Conservation (phyloP, 2,888 invertebrate genomes). For the Acanthopleura granulata region DNA sequence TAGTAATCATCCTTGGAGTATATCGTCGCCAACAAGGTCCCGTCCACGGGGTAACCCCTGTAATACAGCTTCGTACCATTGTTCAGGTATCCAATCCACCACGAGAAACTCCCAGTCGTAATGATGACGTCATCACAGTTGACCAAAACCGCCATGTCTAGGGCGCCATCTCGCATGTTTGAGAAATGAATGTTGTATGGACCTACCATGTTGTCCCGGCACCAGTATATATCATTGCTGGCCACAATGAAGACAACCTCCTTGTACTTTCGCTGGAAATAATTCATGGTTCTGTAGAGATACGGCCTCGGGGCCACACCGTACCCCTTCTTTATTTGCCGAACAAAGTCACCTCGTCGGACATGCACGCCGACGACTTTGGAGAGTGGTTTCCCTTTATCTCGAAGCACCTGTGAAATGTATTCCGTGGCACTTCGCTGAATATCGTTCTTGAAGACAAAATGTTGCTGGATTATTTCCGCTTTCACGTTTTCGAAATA, state of each 20-base stretch:
- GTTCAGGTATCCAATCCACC: constrained; percentile 70
- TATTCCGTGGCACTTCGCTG: constrained; percentile 34
- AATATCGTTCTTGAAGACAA: constrained; percentile 43
- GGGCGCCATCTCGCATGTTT: constrained; percentile 45
- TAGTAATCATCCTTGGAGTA: constrained; percentile 65
- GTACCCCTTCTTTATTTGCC: constrained; percentile 63
- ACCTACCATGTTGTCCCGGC: constrained; percentile 42
- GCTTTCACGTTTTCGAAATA: constrained; percentile 46
- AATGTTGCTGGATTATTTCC: constrained; percentile 44
- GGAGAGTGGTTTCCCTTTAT: constrained; percentile 34
- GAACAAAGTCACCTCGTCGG: constrained; percentile 67
- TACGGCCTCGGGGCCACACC: constrained; percentile 62
- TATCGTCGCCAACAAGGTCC: constrained; percentile 59
- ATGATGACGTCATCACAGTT: constrained; percentile 65
- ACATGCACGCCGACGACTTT: constrained; percentile 64
- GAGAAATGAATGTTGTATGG: constrained; percentile 46
- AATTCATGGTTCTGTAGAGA: constrained; percentile 58
- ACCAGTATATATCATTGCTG: constrained; percentile 67
- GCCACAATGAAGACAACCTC: constrained; percentile 66
- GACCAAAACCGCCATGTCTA: constrained; percentile 65
- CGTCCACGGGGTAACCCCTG: constrained; percentile 61
- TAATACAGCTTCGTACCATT: constrained; percentile 65
- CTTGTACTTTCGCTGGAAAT: constrained; percentile 45
- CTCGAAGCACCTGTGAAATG: constrained; percentile 29
- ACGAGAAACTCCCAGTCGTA: constrained; percentile 67